phyloP scores from a whole-genome alignment of 2,797 vertebrate species.

The Emydoidea blandingii region DNA sequence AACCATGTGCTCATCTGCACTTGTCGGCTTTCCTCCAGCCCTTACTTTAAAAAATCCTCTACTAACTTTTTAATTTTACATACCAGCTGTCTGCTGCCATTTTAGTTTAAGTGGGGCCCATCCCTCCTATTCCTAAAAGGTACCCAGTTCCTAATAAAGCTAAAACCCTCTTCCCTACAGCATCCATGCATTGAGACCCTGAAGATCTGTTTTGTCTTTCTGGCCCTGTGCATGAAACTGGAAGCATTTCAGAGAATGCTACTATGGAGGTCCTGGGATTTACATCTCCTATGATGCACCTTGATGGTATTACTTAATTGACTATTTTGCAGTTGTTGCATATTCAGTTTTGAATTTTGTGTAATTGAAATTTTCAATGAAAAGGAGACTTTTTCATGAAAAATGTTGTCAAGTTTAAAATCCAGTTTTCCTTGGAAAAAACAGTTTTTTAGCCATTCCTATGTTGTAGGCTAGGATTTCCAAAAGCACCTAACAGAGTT shows the following conservation, averaged over 20 bases:
- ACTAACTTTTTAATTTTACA: not conserved
- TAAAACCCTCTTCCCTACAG: not conserved
- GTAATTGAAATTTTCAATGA: not conserved
- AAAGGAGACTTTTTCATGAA: not conserved
- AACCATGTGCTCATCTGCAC: not conserved
- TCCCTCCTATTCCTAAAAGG: not conserved
- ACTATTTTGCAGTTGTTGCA: not conserved
- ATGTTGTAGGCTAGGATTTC: not conserved
- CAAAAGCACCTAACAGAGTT: not conserved
- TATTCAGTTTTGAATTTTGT: not conserved
- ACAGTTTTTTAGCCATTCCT: not conserved
- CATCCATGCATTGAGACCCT: not conserved
- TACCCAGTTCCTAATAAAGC: not conserved
- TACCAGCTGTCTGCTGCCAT: not conserved
- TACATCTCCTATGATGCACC: not conserved
- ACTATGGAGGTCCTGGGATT: not conserved
- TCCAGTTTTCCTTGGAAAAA: not conserved
- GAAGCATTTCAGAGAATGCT: not conserved
- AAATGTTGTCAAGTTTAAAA: not conserved
- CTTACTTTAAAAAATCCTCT: not conserved
- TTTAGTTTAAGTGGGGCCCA: not conserved
- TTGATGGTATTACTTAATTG: not conserved
- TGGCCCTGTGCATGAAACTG: not conserved
- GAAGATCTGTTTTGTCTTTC: not conserved
- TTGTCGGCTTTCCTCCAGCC: not conserved